A percentile compares a stretch with the other conserved stretches of the same genome.
phyloP scores from a whole-genome alignment of 2,888 invertebrate genomes.

The Apotomis betuletana region DNA sequence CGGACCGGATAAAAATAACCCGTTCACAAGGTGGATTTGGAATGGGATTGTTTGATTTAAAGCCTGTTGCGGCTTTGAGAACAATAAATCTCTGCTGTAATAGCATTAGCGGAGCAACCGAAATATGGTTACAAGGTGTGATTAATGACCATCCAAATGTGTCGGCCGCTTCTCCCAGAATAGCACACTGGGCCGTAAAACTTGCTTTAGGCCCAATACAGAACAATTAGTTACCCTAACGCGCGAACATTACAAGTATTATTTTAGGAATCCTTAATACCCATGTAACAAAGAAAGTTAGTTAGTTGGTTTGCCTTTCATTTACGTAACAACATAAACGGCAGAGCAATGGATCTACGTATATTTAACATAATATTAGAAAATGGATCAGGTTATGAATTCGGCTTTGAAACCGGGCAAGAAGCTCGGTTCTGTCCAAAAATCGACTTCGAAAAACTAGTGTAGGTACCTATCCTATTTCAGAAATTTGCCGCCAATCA shows the following conservation, averaged over 20 bases:
- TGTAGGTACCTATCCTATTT: no score
- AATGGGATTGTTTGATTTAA: conserved; percentile 10
- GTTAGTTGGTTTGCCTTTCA: no score
- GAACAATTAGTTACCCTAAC: neutral
- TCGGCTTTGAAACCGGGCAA: no score
- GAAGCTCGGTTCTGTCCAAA: no score
- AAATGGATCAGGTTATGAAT: no score
- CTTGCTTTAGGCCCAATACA: neutral
- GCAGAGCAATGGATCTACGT: no score
- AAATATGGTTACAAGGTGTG: conserved; percentile 34
- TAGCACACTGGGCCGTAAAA: conserved; percentile 13
- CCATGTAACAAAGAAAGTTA: no score
- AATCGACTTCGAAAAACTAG: no score
- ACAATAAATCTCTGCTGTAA: conserved; percentile 31
- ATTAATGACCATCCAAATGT: conserved; percentile 29
- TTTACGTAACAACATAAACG: no score
- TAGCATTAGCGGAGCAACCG: conserved; percentile 16
- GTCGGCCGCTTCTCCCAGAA: conserved; percentile 22
- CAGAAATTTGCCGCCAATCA: no score
- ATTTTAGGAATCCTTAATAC: neutral
- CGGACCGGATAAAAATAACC: conserved; percentile 12
- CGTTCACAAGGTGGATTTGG: conserved; percentile 9
- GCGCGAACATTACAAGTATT: neutral
- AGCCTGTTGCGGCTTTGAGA: conserved; percentile 18
- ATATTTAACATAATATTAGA: no score